A percentile compares a stretch with the other conserved stretches of the same genome.
These are phyloP conservation scores for Phrynocephalus guinanensis DNA, from an alignment of 2,797 vertebrate genomes.

Conservation along the genomic window DNA sequence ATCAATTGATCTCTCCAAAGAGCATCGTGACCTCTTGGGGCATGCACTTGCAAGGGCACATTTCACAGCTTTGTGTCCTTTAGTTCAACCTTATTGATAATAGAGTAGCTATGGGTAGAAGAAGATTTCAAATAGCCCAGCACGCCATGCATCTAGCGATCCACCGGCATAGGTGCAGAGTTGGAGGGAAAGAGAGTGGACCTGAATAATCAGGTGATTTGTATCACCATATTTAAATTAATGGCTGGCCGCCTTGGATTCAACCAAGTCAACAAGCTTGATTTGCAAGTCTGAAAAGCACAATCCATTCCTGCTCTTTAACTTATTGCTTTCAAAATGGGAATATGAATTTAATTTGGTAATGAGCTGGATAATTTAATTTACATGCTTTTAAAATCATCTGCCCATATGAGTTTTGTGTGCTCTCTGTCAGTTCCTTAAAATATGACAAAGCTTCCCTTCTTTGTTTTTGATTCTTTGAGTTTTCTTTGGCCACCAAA, in stretches of 20 bases:
- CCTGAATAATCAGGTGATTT: not conserved
- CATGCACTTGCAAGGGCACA: not conserved
- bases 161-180: not conserved
- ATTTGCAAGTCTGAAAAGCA: slow-evolving; percentile 22
- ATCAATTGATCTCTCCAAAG: not conserved
- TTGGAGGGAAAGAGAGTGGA: slow-evolving; percentile 1
- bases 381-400: slow-evolving; percentile 44
- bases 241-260: not conserved
- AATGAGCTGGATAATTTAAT: slow-evolving; percentile 46
- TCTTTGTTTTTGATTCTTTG: slow-evolving; percentile 18
- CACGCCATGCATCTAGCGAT: not conserved
- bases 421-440: slow-evolving; percentile 27
- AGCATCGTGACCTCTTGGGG: not conserved
- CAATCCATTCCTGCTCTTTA: slow-evolving; percentile 13
- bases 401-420: slow-evolving; percentile 18
- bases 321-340: slow-evolving; percentile 38
- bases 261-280: slow-evolving; percentile 13
- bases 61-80: not conserved
- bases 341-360: slow-evolving; percentile 51
- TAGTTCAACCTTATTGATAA: not conserved
- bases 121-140: not conserved
- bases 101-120: not conserved
- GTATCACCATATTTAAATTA: slow-evolving; percentile 7
- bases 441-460: slow-evolving; percentile 29
- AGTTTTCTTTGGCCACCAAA: slow-evolving; percentile 36